A percentile compares a stretch with the other conserved stretches of the same genome.
These are phyloP conservation scores for Parauchenoglanis ngamensis DNA, from an alignment of 2,797 vertebrate genomes.

Conservation along the genomic window DNA sequence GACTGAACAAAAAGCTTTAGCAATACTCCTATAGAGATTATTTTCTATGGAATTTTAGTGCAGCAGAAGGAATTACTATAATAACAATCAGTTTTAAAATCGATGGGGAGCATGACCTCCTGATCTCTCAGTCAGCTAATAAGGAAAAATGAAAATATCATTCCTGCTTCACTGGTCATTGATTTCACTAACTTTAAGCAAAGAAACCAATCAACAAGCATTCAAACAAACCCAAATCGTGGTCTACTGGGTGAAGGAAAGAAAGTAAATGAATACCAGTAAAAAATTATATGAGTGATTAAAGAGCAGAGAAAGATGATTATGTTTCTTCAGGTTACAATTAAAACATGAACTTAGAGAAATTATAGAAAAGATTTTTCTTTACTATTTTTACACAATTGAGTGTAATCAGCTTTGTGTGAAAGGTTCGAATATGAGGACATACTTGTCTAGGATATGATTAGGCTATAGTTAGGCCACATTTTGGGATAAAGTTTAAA, in stretches of 20 bases:
- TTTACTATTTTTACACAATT: neutral
- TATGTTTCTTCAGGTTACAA: neutral
- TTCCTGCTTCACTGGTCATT: constrained; percentile 71
- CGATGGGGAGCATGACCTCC: constrained; percentile 63
- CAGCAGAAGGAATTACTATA: constrained; percentile 6
- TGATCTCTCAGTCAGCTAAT: constrained; percentile 69
- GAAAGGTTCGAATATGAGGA: neutral
- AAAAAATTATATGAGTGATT: constrained; percentile 16
- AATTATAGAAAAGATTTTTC: neutral
- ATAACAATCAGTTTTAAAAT: constrained; percentile 55
- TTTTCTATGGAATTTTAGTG: neutral
- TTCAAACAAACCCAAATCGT: constrained; percentile 66
- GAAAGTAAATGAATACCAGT: constrained; percentile 63
- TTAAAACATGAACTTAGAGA: neutral
- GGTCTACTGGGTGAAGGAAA: constrained; percentile 58
- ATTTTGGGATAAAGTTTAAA: neutral
- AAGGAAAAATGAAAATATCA: constrained; percentile 74
- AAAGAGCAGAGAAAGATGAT: neutral
- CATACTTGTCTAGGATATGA: neutral
- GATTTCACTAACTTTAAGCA: constrained; percentile 70
- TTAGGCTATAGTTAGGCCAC: neutral
- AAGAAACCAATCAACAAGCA: constrained; percentile 64
- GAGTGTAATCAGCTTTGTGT: constrained; percentile 4
- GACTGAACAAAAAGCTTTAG: neutral
- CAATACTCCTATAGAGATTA: neutral